Evolutionary conservation across 2,797 vertebrate genomes (phyloP).

Genomic region (Enteromius fasciolatus): DNA sequence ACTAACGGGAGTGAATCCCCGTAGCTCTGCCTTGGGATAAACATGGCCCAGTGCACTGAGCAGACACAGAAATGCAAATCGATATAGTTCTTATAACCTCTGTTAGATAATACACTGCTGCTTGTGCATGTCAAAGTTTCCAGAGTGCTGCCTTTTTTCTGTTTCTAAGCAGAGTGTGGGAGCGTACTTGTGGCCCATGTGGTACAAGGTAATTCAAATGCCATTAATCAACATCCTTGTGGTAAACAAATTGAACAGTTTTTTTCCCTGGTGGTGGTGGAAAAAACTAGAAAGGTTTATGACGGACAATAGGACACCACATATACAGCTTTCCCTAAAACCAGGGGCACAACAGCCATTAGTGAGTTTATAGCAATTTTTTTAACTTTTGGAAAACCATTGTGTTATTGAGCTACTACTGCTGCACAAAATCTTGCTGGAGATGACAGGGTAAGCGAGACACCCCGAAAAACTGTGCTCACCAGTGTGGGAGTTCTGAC

Average conservation of each 20-base stretch:
- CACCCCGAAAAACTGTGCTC: neutral
- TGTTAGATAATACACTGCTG: constrained; percentile 23
- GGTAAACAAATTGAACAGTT: constrained; percentile 21
- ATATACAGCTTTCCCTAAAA: neutral
- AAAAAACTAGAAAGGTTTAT: constrained; percentile 43
- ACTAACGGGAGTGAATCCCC: constrained; percentile 41
- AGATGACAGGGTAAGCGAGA: neutral
- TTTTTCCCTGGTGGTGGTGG: constrained; percentile 27
- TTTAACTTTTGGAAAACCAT: neutral
- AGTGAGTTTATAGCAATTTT: neutral
- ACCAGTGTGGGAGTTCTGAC: neutral
- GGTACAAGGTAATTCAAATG: constrained; percentile 10
- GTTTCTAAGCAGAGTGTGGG: neutral
- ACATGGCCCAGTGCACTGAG: constrained; percentile 9
- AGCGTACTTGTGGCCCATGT: constrained; percentile 33
- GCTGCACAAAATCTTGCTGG: neutral
- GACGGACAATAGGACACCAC: constrained; percentile 3
- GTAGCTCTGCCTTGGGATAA: constrained; percentile 27
- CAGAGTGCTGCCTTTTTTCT: constrained; percentile 9
- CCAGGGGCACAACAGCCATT: constrained; percentile 1
- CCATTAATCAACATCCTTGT: constrained; percentile 23
- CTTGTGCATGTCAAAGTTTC: neutral
- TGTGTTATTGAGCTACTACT: neutral
- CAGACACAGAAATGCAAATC: constrained; percentile 15
- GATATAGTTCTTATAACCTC: constrained; percentile 18